A percentile compares a stretch with the other conserved stretches of the same genome.
Conservation (phyloP, 2,888 invertebrate species). For the Ashinkailepas kermadecensis region DNA sequence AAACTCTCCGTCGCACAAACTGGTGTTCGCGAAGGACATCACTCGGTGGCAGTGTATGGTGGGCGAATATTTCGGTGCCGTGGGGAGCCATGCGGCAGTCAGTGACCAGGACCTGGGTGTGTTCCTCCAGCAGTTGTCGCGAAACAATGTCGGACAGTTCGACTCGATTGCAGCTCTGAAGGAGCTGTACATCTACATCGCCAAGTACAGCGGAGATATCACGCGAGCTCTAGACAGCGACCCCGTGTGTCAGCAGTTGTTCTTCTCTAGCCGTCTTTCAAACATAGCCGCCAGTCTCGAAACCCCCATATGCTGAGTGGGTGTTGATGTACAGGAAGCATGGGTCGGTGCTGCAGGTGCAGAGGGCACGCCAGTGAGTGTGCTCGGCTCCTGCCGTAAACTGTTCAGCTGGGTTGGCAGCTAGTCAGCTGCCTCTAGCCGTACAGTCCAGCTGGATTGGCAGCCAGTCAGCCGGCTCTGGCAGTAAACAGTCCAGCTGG, state of each 20-base stretch:
- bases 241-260: background rate
- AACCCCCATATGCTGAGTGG: background rate
- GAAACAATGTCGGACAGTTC: slow-evolving; percentile 82
- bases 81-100: slow-evolving; percentile 77
- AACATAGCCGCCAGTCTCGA: slow-evolving; percentile 9
- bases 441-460: too few relatives aligned
- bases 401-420: too few relatives aligned
- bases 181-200: slow-evolving; percentile 93
- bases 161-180: slow-evolving; percentile 91
- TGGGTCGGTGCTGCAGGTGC: too few relatives aligned
- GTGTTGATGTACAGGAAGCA: too few relatives aligned
- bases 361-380: too few relatives aligned
- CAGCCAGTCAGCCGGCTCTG: too few relatives aligned
- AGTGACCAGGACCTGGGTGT: slow-evolving; percentile 90
- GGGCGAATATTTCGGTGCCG: slow-evolving; percentile 77
- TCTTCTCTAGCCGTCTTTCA: slow-evolving; percentile 3
- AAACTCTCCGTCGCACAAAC: slow-evolving; percentile 92
- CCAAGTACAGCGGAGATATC: slow-evolving; percentile 92
- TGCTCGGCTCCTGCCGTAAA: too few relatives aligned
- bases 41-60: slow-evolving; percentile 88
- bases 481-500: too few relatives aligned
- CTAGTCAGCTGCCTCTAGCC: too few relatives aligned
- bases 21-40: slow-evolving; percentile 93
- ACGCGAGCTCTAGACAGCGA: slow-evolving; percentile 23
- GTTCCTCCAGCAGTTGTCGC: slow-evolving; percentile 86